Base-by-base conservation (phyloP, 2,797 vertebrate genomes). In the Rhinophrynus dorsalis region DNA sequence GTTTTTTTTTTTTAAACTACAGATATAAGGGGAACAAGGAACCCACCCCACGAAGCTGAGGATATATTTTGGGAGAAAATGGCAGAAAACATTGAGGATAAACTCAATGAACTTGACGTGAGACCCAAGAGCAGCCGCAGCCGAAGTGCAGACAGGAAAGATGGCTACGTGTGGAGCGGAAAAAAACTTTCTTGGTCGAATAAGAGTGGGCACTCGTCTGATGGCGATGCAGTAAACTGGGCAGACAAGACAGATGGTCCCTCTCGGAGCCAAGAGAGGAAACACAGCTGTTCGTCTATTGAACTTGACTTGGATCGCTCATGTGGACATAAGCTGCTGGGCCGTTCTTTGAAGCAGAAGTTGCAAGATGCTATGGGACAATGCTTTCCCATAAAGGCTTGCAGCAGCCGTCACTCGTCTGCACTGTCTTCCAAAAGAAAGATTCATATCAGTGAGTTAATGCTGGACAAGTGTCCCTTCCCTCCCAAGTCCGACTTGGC, bases 401-500 rank as follows among this genome's bases (percentile, higher is more conserved):
- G 95, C 68, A 90, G 93, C 74, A 88, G 90, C 64, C 81, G 88
- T 13, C 92, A 92, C 27, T 79, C 91, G 0, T 91, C 95, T 0
- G 90, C 92, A 6, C 90, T 96, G 79, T 93, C 93, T 27, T 93
- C 96, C 32, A 98, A 96, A 74, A 92, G 95, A 5, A 98, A 96
- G 85, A 97, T 98, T 76, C 95, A 95, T 32, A 94, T 98, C 76
- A 96, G 94, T 0, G 95, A 99, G 80, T 88, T 98, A 62, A 94
- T 97, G 93, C 89, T 98, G 67, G 95, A 98, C 78, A 95, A 93
- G 78, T 98, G 95, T 76, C 96, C 96, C 24, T 98, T 98, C 76
- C 94, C 95, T 0, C 92, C 95, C 0, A 94, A 92, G 74, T 98
- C 96, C 0, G 97, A 98, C 80, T 88, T 98, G 11, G 94, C 95